phyloP scores from a whole-genome alignment of 2,888 invertebrate species.

The Chaetoderma sp. region DNA sequence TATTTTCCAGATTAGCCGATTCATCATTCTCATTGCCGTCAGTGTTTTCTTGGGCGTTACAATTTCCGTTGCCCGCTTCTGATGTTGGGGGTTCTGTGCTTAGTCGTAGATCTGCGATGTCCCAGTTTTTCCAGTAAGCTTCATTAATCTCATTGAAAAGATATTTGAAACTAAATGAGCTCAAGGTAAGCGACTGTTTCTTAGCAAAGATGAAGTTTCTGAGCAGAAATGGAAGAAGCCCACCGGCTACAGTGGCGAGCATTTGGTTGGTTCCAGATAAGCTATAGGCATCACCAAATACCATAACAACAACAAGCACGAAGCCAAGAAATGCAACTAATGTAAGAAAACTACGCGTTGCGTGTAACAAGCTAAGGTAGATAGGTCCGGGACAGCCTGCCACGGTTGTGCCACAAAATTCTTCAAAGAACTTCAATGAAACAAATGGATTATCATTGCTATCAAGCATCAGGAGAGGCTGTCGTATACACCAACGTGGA shows the following conservation, averaged over 20 bases:
- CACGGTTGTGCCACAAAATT: conserved; percentile 33
- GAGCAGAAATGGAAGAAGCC: not conserved
- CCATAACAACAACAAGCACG: conserved; percentile 33
- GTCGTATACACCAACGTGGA: conserved; percentile 26
- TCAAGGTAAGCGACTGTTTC: not conserved
- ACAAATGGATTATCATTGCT: conserved; percentile 35
- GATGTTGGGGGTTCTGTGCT: too few species aligned
- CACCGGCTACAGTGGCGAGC: conserved; percentile 1
- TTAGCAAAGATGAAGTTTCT: conserved; percentile 1
- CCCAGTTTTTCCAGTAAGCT: conserved; percentile 5
- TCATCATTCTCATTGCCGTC: too few species aligned
- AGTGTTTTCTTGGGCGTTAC: too few species aligned
- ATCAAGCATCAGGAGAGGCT: conserved; percentile 35
- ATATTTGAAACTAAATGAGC: not conserved
- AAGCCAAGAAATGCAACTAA: conserved; percentile 38
- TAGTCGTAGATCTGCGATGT: too few species aligned
- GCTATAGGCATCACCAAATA: conserved; percentile 32
- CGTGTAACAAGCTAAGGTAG: conserved; percentile 27
- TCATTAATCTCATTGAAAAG: not conserved
- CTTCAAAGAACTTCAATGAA: conserved; percentile 37
- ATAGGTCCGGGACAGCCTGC: conserved; percentile 42
- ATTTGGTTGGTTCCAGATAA: conserved; percentile 8
- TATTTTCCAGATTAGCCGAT: too few species aligned
- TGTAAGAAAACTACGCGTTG: conserved; percentile 27
- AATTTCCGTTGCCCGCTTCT: too few species aligned